Percentiles rank a stretch among this genome's conserved stretches.
These are phyloP conservation scores for Rhinoptilus africanus DNA, from an alignment of 2,113 vertebrate species.

Conservation along the genomic window DNA sequence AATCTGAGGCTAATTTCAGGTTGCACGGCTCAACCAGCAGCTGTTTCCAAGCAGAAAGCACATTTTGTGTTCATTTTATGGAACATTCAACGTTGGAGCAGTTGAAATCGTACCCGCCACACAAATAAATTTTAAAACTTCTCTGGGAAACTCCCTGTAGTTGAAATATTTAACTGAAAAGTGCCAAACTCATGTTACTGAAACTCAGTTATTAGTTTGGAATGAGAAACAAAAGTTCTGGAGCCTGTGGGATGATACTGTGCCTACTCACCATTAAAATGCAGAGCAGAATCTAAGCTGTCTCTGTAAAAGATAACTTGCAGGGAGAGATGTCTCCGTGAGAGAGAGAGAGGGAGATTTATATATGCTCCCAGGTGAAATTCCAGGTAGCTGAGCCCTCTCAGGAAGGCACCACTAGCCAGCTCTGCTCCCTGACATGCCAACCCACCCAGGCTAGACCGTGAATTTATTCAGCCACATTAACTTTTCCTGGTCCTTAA, in stretches of 20 bases:
- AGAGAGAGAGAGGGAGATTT: too few species aligned
- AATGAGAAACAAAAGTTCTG: background rate
- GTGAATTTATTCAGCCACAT: background rate
- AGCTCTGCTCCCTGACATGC: background rate
- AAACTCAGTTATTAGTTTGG: background rate
- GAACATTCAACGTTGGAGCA: rapidly evolving
- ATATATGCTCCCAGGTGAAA: background rate
- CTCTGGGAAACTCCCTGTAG: background rate
- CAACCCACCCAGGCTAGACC: background rate
- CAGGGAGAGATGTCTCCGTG: background rate
- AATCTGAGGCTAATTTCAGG: background rate
- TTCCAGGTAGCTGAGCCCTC: background rate
- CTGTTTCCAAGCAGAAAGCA: background rate
- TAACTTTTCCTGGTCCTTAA: background rate
- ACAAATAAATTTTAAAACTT: background rate
- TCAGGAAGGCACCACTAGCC: background rate
- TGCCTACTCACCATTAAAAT: background rate
- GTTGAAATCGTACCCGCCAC: background rate
- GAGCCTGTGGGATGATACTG: background rate
- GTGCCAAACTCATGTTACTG: background rate
- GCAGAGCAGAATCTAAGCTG: background rate
- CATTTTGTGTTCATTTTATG: rapidly evolving
- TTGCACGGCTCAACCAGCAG: background rate
- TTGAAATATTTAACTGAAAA: background rate
- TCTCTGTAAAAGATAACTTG: background rate